A percentile compares a stretch with the other conserved stretches of the same genome.
phyloP scores from a whole-genome alignment of 2,888 invertebrate genomes.

The Thereva unica region DNA sequence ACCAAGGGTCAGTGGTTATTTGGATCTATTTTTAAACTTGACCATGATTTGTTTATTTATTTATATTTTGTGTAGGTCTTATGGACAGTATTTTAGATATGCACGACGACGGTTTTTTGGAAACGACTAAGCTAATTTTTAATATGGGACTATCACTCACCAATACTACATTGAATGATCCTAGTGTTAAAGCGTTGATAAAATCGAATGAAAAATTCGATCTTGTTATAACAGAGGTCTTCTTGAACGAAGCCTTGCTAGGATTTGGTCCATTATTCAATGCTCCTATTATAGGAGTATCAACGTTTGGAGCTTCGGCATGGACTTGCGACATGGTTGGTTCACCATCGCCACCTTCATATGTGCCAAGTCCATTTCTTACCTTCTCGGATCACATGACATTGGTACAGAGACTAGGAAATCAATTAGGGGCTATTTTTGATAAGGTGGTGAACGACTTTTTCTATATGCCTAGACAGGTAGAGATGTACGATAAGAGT shows the following conservation, averaged over 20 bases:
- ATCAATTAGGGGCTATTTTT: conserved; percentile 41
- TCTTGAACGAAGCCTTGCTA: conserved; percentile 54
- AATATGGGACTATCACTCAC: conserved; percentile 48
- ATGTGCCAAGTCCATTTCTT: conserved; percentile 33
- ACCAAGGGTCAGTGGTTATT: neutral
- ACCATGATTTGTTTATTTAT: neutral
- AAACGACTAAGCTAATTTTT: conserved; percentile 8
- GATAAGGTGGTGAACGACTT: neutral
- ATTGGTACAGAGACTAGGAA: conserved; percentile 45
- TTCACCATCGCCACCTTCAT: conserved; percentile 23
- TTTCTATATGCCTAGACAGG: neutral
- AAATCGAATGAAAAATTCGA: conserved; percentile 54
- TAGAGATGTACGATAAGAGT: neutral
- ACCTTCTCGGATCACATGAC: conserved; percentile 45
- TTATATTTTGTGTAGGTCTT: neutral
- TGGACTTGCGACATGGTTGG: conserved; percentile 48
- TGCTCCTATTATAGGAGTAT: conserved; percentile 51
- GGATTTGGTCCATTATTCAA: conserved; percentile 53
- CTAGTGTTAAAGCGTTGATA: conserved; percentile 45
- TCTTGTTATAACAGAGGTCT: conserved; percentile 54
- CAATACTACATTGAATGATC: conserved; percentile 45
- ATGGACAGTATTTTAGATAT: neutral
- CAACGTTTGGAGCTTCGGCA: conserved; percentile 50
- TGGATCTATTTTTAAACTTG: no score
- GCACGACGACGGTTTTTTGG: neutral